A percentile compares a stretch with the other conserved stretches of the same genome.
These are phyloP conservation scores for Denticeps clupeoides DNA, from an alignment of 2,797 vertebrate species.

Conservation along the genomic window DNA sequence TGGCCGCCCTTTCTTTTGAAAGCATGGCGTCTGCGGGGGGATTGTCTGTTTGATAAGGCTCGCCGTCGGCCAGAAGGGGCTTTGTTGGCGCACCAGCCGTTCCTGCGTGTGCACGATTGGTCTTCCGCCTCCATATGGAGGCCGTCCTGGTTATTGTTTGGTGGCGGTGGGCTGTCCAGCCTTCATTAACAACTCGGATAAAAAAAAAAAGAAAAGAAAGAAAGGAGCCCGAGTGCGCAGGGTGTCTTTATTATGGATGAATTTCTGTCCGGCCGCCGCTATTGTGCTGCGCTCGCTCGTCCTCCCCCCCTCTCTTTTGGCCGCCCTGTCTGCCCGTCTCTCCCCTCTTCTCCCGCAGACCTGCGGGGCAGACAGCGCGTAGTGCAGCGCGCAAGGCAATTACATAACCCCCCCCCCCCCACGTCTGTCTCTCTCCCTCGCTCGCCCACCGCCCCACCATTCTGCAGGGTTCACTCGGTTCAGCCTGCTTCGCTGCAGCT, in stretches of 20 bases:
- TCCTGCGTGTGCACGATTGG: conserved; percentile 15
- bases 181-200: conserved; percentile 20
- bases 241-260: conserved; percentile 36
- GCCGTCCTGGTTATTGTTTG: conserved; percentile 33
- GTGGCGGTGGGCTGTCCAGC: conserved; percentile 17
- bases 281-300: conserved; percentile 33
- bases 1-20: too few species aligned
- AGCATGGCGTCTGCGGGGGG: conserved; percentile 4
- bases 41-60: conserved; percentile 8
- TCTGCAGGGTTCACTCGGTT: conserved; percentile 47
- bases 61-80: neutral
- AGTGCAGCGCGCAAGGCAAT: conserved; percentile 52
- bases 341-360: conserved; percentile 25
- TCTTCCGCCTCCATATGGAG: conserved; percentile 36
- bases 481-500: conserved; percentile 21
- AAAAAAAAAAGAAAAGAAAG: conserved; percentile 8
- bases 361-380: conserved; percentile 38
- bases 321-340: neutral
- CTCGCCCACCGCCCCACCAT: neutral
- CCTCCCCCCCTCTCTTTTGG: conserved; percentile 8
- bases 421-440: conserved; percentile 1
- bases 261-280: conserved; percentile 28
- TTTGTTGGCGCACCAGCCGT: neutral
- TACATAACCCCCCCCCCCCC: conserved; percentile 44
- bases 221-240: conserved; percentile 33